Base-by-base conservation (phyloP, 37 sponge, comb jelly and placozoan species). In the Axinella damicornis region DNA sequence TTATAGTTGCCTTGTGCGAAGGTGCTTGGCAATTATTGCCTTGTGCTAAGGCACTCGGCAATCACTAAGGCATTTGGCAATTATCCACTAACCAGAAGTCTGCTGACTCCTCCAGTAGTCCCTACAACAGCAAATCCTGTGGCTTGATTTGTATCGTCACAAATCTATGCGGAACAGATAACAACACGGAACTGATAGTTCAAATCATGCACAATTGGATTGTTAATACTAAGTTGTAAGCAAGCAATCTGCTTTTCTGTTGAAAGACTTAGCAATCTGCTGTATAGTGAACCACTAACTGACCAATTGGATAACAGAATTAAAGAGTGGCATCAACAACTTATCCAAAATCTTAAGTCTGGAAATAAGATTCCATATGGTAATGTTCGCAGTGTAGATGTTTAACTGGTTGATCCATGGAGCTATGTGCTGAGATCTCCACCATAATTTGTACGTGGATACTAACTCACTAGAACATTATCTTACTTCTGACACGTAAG, bases 101-200 rank as follows among this genome's bases (percentile, higher is more conserved):
- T 81, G n/a, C 89, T 89, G 12, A 88, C 54, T 12, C 83, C 92
- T 62, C 79, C 78, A 46, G 87, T 71, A 0, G 70, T 78, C 2
- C 87, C 92, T 53, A 96, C 64, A 0, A 76, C 33, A 32, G 94
- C 64, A 54, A 96, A 94, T 2, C 94, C 97, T 59, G 56, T 88
- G 2, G 97, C 97, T 69, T 91, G 94, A 40, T 94, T 96, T 14
- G 89, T 94, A 40, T 96, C 94, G 85, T 96, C 97, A 82, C 92
- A 91, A 1, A 96, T 67, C 97, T 95, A 37, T 21, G 53, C 35
- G 54, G 13, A 14, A 80, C 19, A 64, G 14, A 63, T 21, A 69
- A 52, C 68, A 2, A 52, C 57, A 61, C 28, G 72, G 2, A 21
- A 20, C 25, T 34, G 2, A 20, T 30, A 41, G 17, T 19, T 17